These are phyloP conservation scores for Magallana gigas DNA, from an alignment of 1,140 invertebrate genomes.

Conservation along the genomic window DNA sequence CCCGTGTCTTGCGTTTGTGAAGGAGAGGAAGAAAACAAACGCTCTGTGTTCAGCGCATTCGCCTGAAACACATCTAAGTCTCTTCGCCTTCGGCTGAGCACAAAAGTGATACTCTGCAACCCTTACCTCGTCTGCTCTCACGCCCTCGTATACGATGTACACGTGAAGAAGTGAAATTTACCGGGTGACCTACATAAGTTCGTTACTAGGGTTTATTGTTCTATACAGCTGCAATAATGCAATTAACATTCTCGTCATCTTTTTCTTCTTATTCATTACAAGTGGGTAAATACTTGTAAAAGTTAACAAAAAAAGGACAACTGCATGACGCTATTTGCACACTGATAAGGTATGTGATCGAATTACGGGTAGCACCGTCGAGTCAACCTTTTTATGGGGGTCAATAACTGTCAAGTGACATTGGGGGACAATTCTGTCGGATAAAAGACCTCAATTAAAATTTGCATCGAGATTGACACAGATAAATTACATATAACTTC, in stretches of 20 bases:
- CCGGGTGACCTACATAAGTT: constrained; percentile 26
- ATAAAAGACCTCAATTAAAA: too few relatives aligned
- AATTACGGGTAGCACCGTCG: not conserved
- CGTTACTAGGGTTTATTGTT: constrained; percentile 13
- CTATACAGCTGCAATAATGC: not conserved
- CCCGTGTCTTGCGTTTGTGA: not conserved
- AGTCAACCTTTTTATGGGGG: constrained; percentile 7
- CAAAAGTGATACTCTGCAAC: constrained; percentile 31
- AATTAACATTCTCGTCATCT: constrained; percentile 25
- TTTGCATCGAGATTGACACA: too few relatives aligned
- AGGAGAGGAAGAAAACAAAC: constrained; percentile 15
- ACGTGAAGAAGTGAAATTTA: constrained; percentile 10
- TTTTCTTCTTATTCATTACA: not conserved
- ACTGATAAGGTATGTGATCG: constrained; percentile 3
- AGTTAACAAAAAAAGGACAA: not conserved
- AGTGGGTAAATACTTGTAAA: constrained; percentile 18
- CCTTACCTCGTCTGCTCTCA: not conserved
- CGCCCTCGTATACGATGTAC: constrained; percentile 10
- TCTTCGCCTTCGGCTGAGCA: not conserved
- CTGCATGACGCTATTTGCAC: not conserved
- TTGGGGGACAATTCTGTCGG: too few relatives aligned
- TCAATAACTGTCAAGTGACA: not conserved
- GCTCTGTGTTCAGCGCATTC: constrained; percentile 19
- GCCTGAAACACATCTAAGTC: not conserved
- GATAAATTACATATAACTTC: too few relatives aligned